A percentile compares a stretch with the other conserved stretches of the same genome.
These are phyloP conservation scores for Empidonax traillii DNA, from an alignment of 2,113 vertebrate genomes.

Conservation along the genomic window DNA sequence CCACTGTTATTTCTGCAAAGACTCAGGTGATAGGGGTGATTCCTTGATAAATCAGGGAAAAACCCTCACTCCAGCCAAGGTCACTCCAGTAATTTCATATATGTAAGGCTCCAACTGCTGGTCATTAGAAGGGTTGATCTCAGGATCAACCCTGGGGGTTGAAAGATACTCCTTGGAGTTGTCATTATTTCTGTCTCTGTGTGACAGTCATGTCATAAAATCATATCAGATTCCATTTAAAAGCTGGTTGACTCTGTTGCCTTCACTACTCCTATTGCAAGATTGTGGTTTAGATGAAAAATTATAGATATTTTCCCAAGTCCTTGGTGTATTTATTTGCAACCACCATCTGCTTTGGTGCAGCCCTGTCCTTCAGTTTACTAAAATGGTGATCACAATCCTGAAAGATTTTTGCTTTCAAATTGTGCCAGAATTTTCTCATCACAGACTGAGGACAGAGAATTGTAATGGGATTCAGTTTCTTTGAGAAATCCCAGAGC, in stretches of 20 bases:
- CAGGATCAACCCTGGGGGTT: not conserved
- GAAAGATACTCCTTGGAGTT: not conserved
- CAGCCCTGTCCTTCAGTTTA: not conserved
- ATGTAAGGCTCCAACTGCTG: not conserved
- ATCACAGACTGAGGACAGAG: not conserved
- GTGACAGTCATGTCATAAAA: not conserved
- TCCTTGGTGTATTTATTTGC: not conserved
- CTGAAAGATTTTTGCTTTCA: not conserved
- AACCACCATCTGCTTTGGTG: not conserved
- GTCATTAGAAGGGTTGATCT: not conserved
- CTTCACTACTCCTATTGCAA: not conserved
- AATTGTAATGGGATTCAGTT: not conserved
- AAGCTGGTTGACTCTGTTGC: not conserved
- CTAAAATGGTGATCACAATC: rapidly evolving
- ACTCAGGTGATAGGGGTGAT: not conserved
- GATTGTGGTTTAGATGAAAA: not conserved
- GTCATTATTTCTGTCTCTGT: not conserved
- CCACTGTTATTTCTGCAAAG: not conserved
- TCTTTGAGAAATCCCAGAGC: not conserved
- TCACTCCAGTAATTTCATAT: not conserved
- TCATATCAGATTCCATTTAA: not conserved
- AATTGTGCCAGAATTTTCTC: not conserved
- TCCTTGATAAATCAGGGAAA: not conserved
- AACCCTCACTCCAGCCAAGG: not conserved
- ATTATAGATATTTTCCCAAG: not conserved